phyloP scores from a whole-genome alignment of 1,140 invertebrate genomes.

The Heliothis virescens region DNA sequence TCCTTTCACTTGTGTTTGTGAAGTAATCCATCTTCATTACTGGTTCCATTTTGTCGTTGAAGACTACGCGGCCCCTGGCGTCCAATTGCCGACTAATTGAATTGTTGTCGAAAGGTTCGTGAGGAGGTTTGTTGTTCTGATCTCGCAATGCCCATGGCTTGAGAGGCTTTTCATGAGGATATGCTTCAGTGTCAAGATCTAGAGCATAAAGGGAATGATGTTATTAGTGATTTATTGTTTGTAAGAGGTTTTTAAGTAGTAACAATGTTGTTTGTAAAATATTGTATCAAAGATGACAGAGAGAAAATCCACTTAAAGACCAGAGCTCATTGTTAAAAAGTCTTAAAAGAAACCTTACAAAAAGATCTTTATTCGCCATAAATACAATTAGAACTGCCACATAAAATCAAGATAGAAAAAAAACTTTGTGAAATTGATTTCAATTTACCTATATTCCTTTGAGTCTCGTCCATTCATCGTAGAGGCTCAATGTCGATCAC shows the following conservation, averaged over 20 bases:
- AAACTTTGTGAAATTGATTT: constrained; percentile 33
- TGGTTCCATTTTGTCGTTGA: constrained; percentile 31
- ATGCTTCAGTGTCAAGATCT: too few species aligned
- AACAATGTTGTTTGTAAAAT: too few species aligned
- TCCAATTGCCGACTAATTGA: constrained; percentile 42
- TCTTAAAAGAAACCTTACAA: too few species aligned
- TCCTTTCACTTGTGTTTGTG: constrained; percentile 44
- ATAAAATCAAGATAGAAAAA: constrained; percentile 28
- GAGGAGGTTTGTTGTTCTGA: constrained; percentile 9
- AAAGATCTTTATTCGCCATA: background rate
- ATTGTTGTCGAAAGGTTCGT: constrained; percentile 36
- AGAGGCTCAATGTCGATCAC: constrained; percentile 39
- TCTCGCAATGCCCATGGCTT: background rate
- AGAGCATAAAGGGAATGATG: too few species aligned
- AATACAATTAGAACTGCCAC: constrained; percentile 30
- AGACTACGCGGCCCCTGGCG: constrained; percentile 21
- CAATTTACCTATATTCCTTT: constrained; percentile 44
- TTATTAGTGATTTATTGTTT: too few species aligned
- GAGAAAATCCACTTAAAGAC: too few species aligned
- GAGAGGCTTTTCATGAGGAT: background rate
- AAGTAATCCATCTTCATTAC: constrained; percentile 49
- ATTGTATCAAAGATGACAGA: too few species aligned
- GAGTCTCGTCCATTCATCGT: constrained; percentile 21
- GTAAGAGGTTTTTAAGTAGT: too few species aligned
- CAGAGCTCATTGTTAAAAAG: too few species aligned